A percentile compares a stretch with the other conserved stretches of the same genome.
Evolutionary conservation across 23 tunicate genomes (phyloP).

Genomic region (Trididemnum nubilum): DNA sequence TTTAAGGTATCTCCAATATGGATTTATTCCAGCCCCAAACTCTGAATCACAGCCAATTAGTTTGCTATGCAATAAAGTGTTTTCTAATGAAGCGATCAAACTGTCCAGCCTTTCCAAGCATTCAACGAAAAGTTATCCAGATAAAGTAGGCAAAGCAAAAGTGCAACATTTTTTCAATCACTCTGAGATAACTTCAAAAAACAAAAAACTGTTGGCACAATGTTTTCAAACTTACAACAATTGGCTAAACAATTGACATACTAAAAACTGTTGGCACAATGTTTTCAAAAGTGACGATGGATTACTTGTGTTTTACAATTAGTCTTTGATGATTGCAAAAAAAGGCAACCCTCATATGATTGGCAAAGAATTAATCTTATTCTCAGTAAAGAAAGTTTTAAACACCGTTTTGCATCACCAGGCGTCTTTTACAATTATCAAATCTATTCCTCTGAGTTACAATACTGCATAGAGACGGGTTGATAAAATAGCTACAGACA

Average conservation of each 20-base stretch:
- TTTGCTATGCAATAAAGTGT: background rate
- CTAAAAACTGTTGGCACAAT: conserved; percentile 31
- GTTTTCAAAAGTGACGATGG: conserved; percentile 22
- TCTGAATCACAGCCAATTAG: background rate
- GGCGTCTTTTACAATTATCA: conserved; percentile 23
- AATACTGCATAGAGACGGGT: background rate
- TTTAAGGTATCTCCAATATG: background rate
- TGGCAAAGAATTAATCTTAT: conserved; percentile 40
- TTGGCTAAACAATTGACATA: no score
- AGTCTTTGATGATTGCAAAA: conserved; percentile 39
- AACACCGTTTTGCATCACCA: conserved; percentile 28
- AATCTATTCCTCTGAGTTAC: background rate
- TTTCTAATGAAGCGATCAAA: background rate
- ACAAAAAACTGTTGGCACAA: no score
- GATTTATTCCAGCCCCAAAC: background rate
- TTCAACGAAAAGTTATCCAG: conserved; percentile 24
- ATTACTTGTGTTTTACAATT: conserved; percentile 16
- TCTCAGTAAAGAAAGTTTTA: conserved; percentile 26
- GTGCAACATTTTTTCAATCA: conserved; percentile 20
- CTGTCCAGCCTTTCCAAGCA: conserved; percentile 37
- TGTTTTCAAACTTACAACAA: no score
- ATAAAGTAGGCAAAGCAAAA: background rate
- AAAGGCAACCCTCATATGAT: conserved; percentile 32
- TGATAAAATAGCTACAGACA: background rate
- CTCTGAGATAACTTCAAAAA: conserved; percentile 33